A percentile compares a stretch with the other conserved stretches of the same genome.
Evolutionary conservation across 2,113 vertebrate species (phyloP).

Genomic region (Nesospiza acunhae): DNA sequence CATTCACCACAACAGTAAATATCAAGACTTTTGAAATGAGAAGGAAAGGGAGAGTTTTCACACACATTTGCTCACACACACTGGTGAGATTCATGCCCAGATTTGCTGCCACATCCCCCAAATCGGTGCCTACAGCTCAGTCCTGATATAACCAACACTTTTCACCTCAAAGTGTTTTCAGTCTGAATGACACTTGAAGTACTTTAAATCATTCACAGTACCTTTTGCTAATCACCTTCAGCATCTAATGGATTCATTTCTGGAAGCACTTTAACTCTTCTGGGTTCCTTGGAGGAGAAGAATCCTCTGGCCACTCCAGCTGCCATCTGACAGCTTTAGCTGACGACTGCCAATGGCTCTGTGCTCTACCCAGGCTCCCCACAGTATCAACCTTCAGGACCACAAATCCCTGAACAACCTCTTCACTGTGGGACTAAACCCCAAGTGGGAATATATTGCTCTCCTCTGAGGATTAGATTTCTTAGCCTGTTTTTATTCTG

Average conservation of each 20-base stretch:
- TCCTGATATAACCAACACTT: background rate
- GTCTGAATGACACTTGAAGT: background rate
- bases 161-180: background rate
- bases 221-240: slow-evolving; percentile 8
- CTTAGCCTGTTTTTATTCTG: slow-evolving; percentile 9
- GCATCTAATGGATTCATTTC: slow-evolving; percentile 10
- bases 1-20: background rate
- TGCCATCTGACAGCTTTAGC: slow-evolving; percentile 21
- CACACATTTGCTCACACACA: background rate
- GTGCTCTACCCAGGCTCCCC: background rate
- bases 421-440: slow-evolving; percentile 3
- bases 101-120: background rate
- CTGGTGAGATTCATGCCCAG: background rate
- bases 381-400: background rate
- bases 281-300: background rate
- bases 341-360: background rate
- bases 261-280: slow-evolving; percentile 2
- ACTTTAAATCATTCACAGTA: background rate
- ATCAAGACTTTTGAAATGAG: background rate
- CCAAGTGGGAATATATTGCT: slow-evolving; percentile 30
- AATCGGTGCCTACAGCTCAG: background rate
- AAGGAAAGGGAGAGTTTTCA: background rate
- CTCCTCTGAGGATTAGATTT: slow-evolving; percentile 16
- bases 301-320: background rate
- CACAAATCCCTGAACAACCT: slow-evolving; percentile 12